These are phyloP conservation scores for Myiothlypis coronata DNA, from an alignment of 2,797 vertebrate species.

Conservation along the genomic window DNA sequence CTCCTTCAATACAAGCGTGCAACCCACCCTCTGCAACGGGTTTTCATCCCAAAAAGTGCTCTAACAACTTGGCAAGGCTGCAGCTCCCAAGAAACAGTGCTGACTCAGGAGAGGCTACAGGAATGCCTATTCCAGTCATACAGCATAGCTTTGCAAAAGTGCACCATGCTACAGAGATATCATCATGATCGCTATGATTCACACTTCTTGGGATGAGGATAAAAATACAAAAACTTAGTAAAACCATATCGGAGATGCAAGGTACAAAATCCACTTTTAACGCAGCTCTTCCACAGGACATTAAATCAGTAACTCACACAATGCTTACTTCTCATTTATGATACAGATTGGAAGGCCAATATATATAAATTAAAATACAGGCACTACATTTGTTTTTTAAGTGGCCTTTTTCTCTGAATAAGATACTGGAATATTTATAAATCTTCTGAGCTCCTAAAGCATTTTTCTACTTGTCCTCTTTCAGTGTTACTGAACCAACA, in stretches of 20 bases:
- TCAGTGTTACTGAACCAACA: constrained; percentile 37
- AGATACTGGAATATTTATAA: not conserved
- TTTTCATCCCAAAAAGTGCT: not conserved
- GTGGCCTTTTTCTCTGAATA: not conserved
- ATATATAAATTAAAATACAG: not conserved
- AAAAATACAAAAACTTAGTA: not conserved
- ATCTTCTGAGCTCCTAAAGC: not conserved
- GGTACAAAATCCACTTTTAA: not conserved
- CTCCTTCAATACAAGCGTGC: not conserved
- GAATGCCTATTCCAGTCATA: not conserved
- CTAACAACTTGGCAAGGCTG: not conserved
- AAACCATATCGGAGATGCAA: not conserved
- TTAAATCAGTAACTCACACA: not conserved
- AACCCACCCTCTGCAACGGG: fast-evolving
- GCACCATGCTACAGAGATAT: not conserved
- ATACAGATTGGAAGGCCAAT: not conserved
- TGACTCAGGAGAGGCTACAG: not conserved
- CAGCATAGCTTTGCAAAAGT: not conserved
- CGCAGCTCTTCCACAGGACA: not conserved
- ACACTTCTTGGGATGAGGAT: not conserved
- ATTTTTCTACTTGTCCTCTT: not conserved
- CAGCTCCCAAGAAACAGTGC: not conserved
- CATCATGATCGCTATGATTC: not conserved
- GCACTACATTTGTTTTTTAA: not conserved
- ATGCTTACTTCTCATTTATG: not conserved